These are phyloP conservation scores for Drosophila melanica DNA, from an alignment of 1,140 invertebrate species.

Conservation along the genomic window DNA sequence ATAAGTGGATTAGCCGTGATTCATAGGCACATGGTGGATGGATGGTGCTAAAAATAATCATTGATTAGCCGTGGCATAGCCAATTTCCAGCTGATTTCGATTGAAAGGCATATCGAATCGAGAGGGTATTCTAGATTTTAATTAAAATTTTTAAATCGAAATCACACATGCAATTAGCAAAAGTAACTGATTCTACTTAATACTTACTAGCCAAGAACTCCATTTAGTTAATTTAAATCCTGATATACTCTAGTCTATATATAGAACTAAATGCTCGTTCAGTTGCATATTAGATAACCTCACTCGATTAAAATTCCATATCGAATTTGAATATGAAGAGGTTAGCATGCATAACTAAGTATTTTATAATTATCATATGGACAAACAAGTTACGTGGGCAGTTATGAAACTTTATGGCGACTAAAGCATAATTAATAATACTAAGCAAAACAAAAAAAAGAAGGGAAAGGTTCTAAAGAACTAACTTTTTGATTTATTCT, in stretches of 20 bases:
- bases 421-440: neutral
- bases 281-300: neutral
- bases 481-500: no score
- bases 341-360: neutral
- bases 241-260: neutral
- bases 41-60: constrained; percentile 31
- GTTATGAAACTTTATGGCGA: neutral
- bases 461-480: no score
- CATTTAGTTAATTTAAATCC: no score
- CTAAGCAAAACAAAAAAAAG: no score
- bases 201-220: neutral
- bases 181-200: neutral
- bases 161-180: no score
- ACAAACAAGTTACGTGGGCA: constrained; percentile 3
- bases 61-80: constrained; percentile 6
- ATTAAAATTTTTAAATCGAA: constrained; percentile 14
- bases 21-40: no score
- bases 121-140: neutral
- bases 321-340: no score
- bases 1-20: constrained; percentile 27
- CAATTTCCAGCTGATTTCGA: constrained; percentile 22
- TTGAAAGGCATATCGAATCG: constrained; percentile 8
- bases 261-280: neutral
- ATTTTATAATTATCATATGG: neutral
- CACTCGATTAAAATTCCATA: no score